Evolutionary conservation across 2,797 vertebrate genomes (phyloP), one percentile per base, ranked within the genome.

Genomic region (Notolabrus celidotus): DNA sequence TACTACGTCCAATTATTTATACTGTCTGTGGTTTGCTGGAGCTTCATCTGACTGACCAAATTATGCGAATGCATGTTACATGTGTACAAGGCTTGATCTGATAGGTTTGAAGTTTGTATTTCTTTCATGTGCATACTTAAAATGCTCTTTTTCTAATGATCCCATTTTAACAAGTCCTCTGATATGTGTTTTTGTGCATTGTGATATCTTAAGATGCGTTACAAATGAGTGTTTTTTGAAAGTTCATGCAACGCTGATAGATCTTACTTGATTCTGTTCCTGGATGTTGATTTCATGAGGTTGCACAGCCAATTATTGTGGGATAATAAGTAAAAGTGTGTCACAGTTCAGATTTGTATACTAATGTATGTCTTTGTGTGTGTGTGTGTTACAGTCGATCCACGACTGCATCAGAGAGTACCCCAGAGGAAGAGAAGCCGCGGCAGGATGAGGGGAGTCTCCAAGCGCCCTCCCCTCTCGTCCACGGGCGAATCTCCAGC

Each of bases 401-500:
- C 25, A 85, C 61, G 27, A 85, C 88, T 15, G 88, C 89, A 27
- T 95, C 93, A 0, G 96, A 96, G 62, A 94, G 93, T 58, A 89
- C 86, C 60, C 43, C 84, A 0, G 96, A 96, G 63, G 95, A 95
- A n/a, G 93, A 92, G 47, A 89, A 92, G 3, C 77, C 86, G 25
- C 50, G 83, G 65, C 87, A 80, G 29, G 92, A 94, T 17, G 95
- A 96, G 39, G 91, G 90, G 17, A 77, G 86, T 47, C 46, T 67
- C 4, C 82, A 86, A 45, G 74, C 94, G 4, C 82, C 82, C 1
- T 96, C 95, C 1, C 95, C 96, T 57, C 93, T 95, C 19, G 82
- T 84, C 66, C 85, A 94, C 14, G 92, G 92, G 56, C 92, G 91
- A 11, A 86, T 94, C 56, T 97, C 97, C 47, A 97, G 96, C 1